Evolutionary conservation across 2,797 vertebrate species (phyloP).

Genomic region (Hydrolagus colliei): DNA sequence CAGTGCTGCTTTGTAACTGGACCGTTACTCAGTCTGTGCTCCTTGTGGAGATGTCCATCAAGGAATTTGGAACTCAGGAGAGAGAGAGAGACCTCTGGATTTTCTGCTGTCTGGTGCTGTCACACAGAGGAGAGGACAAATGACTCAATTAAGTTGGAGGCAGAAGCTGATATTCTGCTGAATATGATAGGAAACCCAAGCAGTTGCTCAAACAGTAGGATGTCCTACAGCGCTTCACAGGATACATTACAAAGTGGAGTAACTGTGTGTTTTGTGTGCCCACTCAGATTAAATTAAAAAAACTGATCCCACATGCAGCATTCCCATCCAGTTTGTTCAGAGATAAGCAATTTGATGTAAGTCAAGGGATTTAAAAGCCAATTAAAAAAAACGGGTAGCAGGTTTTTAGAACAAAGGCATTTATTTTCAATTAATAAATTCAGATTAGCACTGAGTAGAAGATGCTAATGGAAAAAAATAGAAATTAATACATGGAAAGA

Average conservation of each 20-base stretch:
- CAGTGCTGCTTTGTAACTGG: no score
- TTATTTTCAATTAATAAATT: conserved; percentile 14
- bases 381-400: not conserved
- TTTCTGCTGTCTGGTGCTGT: no score
- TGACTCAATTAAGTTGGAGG: no score
- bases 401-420: not conserved
- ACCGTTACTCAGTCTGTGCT: no score
- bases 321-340: no score
- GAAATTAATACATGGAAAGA: not conserved
- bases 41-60: no score
- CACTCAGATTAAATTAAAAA: not conserved
- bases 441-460: not conserved
- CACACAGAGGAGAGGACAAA: no score
- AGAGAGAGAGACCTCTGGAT: no score
- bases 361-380: not conserved
- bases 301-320: not conserved
- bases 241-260: no score
- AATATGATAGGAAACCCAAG: not conserved
- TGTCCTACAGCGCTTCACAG: no score
- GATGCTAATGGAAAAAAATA: not conserved
- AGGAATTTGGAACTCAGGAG: no score
- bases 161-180: not conserved
- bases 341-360: not conserved
- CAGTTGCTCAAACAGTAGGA: not conserved
- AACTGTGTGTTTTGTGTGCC: no score